Conservation (phyloP, 2,888 invertebrate genomes). For the Epistrophella euchroma region DNA sequence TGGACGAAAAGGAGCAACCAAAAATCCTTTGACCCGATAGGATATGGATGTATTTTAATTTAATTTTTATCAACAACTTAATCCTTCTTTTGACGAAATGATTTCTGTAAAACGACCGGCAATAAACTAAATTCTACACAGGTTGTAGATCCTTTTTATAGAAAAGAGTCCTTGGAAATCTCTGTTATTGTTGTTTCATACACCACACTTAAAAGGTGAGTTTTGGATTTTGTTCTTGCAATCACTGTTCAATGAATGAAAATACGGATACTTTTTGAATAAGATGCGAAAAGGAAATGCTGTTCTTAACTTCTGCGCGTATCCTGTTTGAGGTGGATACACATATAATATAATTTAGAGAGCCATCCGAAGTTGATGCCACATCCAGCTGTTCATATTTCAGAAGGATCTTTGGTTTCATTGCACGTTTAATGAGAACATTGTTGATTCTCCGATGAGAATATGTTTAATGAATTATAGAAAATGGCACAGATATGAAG, state of each 20-base stretch:
- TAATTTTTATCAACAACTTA: neutral
- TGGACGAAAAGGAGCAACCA: neutral
- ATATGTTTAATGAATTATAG: neutral
- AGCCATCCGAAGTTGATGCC: neutral
- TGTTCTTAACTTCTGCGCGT: constrained; percentile 66
- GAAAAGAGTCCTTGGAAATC: constrained; percentile 16
- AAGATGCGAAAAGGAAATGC: constrained; percentile 35
- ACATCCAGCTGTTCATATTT: constrained; percentile 8
- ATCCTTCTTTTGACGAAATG: constrained; percentile 11
- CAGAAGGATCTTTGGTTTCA: constrained; percentile 22
- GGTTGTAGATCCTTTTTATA: constrained; percentile 64
- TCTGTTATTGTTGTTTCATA: neutral
- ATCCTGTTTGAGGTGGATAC: constrained; percentile 49
- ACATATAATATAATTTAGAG: neutral
- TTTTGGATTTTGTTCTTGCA: constrained; percentile 31
- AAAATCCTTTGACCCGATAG: neutral
- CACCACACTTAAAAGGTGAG: constrained; percentile 64
- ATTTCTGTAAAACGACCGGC: constrained; percentile 43
- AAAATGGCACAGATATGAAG: neutral
- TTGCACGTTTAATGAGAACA: constrained; percentile 2
- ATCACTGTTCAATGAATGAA: constrained; percentile 4
- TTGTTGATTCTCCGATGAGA: constrained; percentile 11
- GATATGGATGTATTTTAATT: neutral
- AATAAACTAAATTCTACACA: constrained; percentile 49
- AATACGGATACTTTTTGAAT: neutral